phyloP scores from a whole-genome alignment of 2,797 vertebrate species.

The Eurystomus glaucurus region DNA sequence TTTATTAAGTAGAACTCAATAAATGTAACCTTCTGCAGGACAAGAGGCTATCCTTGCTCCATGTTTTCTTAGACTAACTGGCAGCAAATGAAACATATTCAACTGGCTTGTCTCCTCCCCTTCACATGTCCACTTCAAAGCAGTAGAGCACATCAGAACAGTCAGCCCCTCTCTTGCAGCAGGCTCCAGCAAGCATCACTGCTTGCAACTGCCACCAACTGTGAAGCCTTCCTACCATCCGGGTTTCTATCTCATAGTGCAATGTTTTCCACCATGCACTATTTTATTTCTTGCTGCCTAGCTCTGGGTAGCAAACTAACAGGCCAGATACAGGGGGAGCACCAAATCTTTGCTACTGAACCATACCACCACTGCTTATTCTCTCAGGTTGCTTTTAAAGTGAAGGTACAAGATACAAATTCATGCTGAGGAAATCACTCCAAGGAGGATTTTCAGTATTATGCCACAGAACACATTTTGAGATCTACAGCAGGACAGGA shows the following conservation, averaged over 20 bases:
- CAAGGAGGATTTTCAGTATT: not conserved
- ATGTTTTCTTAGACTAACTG: not conserved
- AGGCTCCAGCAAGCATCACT: not conserved
- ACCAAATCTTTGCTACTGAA: not conserved
- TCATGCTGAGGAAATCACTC: not conserved
- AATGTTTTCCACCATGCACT: not conserved
- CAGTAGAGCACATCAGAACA: not conserved
- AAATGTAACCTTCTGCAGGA: not conserved
- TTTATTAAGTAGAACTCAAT: not conserved
- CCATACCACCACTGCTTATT: not conserved
- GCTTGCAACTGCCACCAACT: not conserved
- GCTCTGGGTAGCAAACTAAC: not conserved
- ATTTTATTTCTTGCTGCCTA: not conserved
- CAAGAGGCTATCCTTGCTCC: not conserved
- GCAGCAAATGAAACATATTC: not conserved
- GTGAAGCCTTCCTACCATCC: not conserved
- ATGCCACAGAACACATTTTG: not conserved
- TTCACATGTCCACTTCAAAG: not conserved
- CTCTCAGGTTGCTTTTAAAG: not conserved
- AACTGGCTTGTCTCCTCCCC: fast-evolving
- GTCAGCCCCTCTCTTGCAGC: not conserved
- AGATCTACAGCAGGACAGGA: not conserved
- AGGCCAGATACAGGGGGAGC: not conserved
- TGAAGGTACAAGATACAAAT: not conserved
- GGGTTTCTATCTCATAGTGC: not conserved